Percentiles rank a stretch among this genome's conserved stretches.
Evolutionary conservation across 2,113 vertebrate genomes (phyloP).

Genomic region (Chrysemys picta): DNA sequence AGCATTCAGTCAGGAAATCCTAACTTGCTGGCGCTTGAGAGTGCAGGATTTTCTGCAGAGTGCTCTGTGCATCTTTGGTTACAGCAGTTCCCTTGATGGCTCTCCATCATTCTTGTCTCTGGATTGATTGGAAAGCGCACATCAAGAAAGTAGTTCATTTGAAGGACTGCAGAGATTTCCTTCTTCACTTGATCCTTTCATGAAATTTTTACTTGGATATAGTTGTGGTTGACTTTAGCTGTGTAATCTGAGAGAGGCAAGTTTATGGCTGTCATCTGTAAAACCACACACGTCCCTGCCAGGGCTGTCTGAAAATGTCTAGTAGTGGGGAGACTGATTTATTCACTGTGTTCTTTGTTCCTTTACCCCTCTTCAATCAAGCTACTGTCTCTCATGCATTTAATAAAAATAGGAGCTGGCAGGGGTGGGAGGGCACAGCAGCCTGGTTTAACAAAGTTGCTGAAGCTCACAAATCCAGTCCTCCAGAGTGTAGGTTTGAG

Average conservation of each 20-base stretch:
- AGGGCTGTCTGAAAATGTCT: not conserved
- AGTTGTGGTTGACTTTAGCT: not conserved
- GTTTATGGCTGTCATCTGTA: accelerated
- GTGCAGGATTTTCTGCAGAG: not conserved
- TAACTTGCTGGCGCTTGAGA: not conserved
- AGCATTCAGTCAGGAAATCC: accelerated
- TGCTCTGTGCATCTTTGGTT: not conserved
- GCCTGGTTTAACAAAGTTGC: not conserved
- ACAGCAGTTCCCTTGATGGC: accelerated
- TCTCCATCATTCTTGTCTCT: not conserved
- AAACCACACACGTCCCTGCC: not conserved
- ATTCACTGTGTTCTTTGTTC: not conserved
- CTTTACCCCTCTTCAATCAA: accelerated
- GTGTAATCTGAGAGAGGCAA: not conserved
- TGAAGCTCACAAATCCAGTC: not conserved
- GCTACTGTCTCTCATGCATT: not conserved
- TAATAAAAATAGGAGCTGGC: not conserved
- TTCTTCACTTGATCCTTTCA: not conserved
- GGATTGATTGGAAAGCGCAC: not conserved
- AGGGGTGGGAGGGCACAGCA: not conserved
- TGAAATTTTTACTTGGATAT: not conserved
- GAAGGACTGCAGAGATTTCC: not conserved
- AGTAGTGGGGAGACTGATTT: not conserved
- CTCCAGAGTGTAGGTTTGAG: not conserved
- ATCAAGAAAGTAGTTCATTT: not conserved